Evolutionary conservation across 2,888 invertebrate species (phyloP).

Genomic region (Lutraria lutraria): DNA sequence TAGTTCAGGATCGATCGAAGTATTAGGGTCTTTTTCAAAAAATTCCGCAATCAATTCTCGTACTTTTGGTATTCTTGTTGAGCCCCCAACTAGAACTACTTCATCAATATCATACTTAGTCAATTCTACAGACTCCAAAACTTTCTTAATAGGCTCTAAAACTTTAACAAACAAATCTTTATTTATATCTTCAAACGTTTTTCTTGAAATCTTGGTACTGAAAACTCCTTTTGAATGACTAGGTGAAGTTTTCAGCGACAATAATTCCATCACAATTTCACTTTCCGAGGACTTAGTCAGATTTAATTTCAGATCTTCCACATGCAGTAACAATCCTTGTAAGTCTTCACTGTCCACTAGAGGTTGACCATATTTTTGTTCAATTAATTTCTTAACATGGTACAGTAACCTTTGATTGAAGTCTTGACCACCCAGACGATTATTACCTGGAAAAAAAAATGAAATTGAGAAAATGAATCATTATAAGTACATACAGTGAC

Average conservation of each 20-base stretch:
- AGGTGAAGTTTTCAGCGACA: conserved; percentile 77
- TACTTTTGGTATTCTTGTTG: conserved; percentile 88
- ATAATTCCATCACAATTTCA: conserved; percentile 82
- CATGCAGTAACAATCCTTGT: conserved; percentile 86
- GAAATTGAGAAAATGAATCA: too few species aligned
- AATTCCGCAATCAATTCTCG: conserved; percentile 86
- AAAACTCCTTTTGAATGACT: conserved; percentile 68
- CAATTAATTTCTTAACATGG: conserved; percentile 82
- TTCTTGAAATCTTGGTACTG: conserved; percentile 83
- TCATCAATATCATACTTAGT: conserved; percentile 87
- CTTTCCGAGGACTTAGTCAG: conserved; percentile 82
- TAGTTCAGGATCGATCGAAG: conserved; percentile 87
- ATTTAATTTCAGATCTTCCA: conserved; percentile 87
- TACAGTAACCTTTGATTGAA: conserved; percentile 87
- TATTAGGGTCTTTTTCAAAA: conserved; percentile 85
- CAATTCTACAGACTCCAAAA: conserved; percentile 85
- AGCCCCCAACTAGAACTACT: conserved; percentile 88
- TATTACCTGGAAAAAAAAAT: conserved; percentile 85
- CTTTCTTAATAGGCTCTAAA: conserved; percentile 86
- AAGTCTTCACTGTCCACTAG: conserved; percentile 87
- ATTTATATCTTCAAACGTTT: conserved; percentile 87
- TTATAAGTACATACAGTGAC: too few species aligned
- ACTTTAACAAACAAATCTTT: conserved; percentile 87
- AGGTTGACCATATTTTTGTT: conserved; percentile 77
- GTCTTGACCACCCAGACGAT: conserved; percentile 88